A percentile compares a stretch with the other conserved stretches of the same genome.
Evolutionary conservation across 1,140 invertebrate species (phyloP).

Genomic region (Drosophila yakuba): DNA sequence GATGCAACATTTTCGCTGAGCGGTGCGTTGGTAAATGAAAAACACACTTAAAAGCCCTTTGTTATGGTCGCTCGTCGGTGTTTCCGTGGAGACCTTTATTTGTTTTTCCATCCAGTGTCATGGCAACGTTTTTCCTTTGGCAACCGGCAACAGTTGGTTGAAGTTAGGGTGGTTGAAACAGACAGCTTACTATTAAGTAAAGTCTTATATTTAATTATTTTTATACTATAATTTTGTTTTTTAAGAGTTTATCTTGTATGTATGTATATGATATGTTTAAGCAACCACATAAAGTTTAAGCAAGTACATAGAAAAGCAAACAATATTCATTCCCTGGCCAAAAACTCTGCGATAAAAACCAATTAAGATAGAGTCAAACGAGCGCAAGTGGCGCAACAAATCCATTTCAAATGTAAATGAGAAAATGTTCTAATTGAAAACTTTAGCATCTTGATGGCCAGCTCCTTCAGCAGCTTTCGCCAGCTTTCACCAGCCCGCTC

Average conservation of each 20-base stretch:
- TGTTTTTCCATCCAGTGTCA: conserved; percentile 32
- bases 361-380: conserved; percentile 58
- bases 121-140: conserved; percentile 28
- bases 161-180: conserved; percentile 1
- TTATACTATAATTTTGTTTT: too few relatives aligned
- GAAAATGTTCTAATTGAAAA: conserved; percentile 76
- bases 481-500: neutral
- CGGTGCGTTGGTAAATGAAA: conserved; percentile 21
- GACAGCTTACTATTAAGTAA: neutral
- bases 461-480: neutral
- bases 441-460: conserved; percentile 52
- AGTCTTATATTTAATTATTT: neutral
- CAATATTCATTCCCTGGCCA: conserved; percentile 16
- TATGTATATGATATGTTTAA: neutral
- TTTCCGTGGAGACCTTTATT: conserved; percentile 48
- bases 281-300: neutral
- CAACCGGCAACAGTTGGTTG: conserved; percentile 41
- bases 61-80: conserved; percentile 24
- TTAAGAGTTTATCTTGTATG: neutral
- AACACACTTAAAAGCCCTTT: conserved; percentile 15
- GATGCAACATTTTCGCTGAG: conserved; percentile 67
- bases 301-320: neutral
- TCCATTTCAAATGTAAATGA: conserved; percentile 81
- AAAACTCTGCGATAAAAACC: conserved; percentile 52
- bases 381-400: conserved; percentile 56